Percentiles rank a stretch among this genome's conserved stretches.
These are phyloP conservation scores for Bradypodion pumilum DNA, from an alignment of 2,797 vertebrate genomes.

Conservation along the genomic window DNA sequence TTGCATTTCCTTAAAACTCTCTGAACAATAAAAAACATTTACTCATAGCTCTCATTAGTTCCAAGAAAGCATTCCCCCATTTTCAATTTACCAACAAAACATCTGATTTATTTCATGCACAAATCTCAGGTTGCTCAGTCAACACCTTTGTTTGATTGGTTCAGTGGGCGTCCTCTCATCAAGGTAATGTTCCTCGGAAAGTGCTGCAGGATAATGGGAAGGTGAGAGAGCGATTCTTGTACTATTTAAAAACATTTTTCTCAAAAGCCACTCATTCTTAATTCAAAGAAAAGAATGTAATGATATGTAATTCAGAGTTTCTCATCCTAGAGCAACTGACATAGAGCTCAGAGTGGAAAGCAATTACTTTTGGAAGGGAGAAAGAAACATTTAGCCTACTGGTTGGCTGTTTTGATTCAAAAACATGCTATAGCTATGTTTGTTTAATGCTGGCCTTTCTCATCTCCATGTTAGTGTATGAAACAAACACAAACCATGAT, in stretches of 20 bases:
- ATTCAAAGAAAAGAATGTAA: not conserved
- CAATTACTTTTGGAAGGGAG: no score
- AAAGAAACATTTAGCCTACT: no score
- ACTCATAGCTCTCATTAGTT: not conserved
- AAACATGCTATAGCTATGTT: no score
- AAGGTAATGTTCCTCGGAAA: constrained; percentile 16
- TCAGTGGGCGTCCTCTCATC: constrained; percentile 32
- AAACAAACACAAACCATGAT: no score
- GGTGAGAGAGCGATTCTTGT: not conserved
- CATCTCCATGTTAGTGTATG: no score
- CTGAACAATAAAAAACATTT: not conserved
- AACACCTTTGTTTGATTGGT: constrained; percentile 30
- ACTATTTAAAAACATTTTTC: constrained; percentile 7
- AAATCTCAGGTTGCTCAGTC: not conserved
- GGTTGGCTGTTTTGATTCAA: no score
- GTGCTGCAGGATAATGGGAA: constrained; percentile 16
- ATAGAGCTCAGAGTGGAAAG: no score
- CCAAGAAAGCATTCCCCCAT: not conserved
- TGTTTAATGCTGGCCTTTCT: no score
- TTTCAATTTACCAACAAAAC: constrained; percentile 21
- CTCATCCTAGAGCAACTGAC: not conserved
- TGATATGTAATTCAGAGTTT: constrained; percentile 12
- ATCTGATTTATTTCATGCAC: not conserved
- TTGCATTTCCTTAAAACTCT: not conserved
- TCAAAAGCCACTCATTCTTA: constrained; percentile 14